Base-by-base conservation (phyloP, 2,888 invertebrate genomes). In the Hecatera dysodea region DNA sequence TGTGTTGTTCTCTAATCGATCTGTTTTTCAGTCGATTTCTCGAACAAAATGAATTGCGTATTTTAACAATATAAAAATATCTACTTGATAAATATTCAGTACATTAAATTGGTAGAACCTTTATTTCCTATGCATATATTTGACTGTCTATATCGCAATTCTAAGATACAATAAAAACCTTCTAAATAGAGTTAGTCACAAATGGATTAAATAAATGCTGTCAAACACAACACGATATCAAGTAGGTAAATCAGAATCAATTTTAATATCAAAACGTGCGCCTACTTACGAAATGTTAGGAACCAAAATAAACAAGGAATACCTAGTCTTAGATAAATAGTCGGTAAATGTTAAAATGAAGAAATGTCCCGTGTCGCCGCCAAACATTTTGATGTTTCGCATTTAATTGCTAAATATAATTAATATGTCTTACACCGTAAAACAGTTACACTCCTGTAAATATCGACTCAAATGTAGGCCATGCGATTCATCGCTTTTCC, bases 321-420 rank as follows among this genome's bases (percentile, higher is more conserved):
- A n/a, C n/a, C n/a, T n/a, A 84, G 80, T 80, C 79, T 85, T 86
- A 87, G 90, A 92, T 92, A 91, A 91, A 93, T 93, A 89, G 89
- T 85, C 77, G 80, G 85, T 87, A 88, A 88, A 85, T 80, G 92
- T 89, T 92, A 90, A 90, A 92, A 92, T 92, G 89, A 89, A 92
- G 91, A 90, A 93, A 93, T 91, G 91, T 89, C 70, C 85, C 93
- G 91, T 93, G 89, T 93, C 92, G 93, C 91, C 92, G 91, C 90
- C 91, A 90, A 88, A 91, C 92, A 92, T 93, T 93, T 92, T 91
- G 92, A 93, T 92, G 90, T 91, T 88, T 88, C 89, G 77, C 80
- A 89, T 94, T 93, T 94, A 94, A 95, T 95, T 94, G 93, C 94
- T 91, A 90, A 93, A 94, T 93, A 94, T 94, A 94, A 95, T 95